phyloP scores from a whole-genome alignment of 2,888 invertebrate species.

The Drosophila peninsularis region DNA sequence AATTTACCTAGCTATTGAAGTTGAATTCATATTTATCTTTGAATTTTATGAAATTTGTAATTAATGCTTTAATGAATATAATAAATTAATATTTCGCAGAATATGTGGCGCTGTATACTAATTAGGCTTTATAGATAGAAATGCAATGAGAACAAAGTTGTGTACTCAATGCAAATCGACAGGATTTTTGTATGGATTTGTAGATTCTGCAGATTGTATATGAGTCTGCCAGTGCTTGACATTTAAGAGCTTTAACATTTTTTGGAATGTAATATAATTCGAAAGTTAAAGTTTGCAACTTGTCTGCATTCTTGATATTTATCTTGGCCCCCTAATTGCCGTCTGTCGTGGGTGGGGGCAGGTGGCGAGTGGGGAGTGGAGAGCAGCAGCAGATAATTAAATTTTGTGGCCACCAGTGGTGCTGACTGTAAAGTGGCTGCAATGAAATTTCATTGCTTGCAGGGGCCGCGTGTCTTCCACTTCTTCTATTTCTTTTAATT shows the following conservation, averaged over 20 bases:
- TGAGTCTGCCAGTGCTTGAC: not conserved
- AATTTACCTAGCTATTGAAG: too few species aligned
- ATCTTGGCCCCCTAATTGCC: constrained; percentile 46
- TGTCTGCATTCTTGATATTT: constrained; percentile 42
- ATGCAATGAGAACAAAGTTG: not conserved
- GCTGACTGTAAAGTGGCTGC: constrained; percentile 42
- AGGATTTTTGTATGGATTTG: not conserved
- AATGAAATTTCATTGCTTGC: constrained; percentile 69
- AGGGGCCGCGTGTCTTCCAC: not conserved
- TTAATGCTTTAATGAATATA: not conserved
- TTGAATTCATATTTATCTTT: too few species aligned
- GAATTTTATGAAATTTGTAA: too few species aligned
- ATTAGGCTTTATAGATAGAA: not conserved
- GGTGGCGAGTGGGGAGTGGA: not conserved
- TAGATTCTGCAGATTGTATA: not conserved
- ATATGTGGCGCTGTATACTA: not conserved
- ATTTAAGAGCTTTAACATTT: constrained; percentile 9
- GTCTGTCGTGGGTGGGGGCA: not conserved
- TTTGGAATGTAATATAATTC: constrained; percentile 22
- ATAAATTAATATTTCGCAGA: too few species aligned
- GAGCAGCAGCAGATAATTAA: constrained; percentile 49
- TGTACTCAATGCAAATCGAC: not conserved
- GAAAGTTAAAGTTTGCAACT: constrained; percentile 7
- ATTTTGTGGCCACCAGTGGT: constrained; percentile 58
- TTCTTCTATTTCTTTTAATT: constrained; percentile 3